A percentile compares a stretch with the other conserved stretches of the same genome.
Evolutionary conservation across 2,797 vertebrate species (phyloP).

Genomic region (Manis crassicaudata): DNA sequence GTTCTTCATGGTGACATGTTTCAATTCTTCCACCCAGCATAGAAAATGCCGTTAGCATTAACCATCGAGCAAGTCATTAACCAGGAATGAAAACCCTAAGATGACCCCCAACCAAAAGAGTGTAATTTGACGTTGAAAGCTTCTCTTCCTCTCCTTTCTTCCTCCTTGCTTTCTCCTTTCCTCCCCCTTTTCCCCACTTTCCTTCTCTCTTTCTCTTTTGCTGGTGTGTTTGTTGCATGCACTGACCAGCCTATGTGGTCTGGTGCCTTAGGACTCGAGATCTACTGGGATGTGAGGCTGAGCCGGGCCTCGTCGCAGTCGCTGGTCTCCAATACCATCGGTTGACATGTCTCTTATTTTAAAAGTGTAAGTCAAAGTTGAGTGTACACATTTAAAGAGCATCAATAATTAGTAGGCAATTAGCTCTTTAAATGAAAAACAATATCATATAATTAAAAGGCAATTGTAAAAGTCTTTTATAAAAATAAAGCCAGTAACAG

Average conservation of each 20-base stretch:
- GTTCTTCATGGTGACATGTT: neutral
- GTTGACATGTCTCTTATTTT: neutral
- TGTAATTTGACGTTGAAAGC: neutral
- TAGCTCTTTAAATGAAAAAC: conserved; percentile 17
- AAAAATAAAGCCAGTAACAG: conserved; percentile 14
- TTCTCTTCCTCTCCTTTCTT: neutral
- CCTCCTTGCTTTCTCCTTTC: neutral
- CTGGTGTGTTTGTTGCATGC: neutral
- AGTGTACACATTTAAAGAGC: conserved; percentile 12
- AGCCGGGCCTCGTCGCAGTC: neutral
- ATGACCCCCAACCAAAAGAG: conserved; percentile 9
- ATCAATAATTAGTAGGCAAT: conserved; percentile 29
- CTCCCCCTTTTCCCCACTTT: neutral
- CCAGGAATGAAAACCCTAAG: conserved; percentile 39
- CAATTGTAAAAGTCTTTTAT: neutral
- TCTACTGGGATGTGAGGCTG: neutral
- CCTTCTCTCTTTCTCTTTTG: neutral
- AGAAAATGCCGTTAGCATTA: conserved; percentile 33
- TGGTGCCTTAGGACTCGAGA: neutral
- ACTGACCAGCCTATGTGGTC: neutral
- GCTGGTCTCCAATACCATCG: neutral
- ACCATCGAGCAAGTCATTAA: conserved; percentile 39
- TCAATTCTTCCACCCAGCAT: conserved; percentile 41
- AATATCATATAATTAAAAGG: conserved; percentile 27
- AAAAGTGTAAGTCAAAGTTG: conserved; percentile 67